Percentiles rank a stretch among this genome's conserved stretches.
These are phyloP conservation scores for Coelopa frigida DNA, from an alignment of 1,140 invertebrate species.

Conservation along the genomic window DNA sequence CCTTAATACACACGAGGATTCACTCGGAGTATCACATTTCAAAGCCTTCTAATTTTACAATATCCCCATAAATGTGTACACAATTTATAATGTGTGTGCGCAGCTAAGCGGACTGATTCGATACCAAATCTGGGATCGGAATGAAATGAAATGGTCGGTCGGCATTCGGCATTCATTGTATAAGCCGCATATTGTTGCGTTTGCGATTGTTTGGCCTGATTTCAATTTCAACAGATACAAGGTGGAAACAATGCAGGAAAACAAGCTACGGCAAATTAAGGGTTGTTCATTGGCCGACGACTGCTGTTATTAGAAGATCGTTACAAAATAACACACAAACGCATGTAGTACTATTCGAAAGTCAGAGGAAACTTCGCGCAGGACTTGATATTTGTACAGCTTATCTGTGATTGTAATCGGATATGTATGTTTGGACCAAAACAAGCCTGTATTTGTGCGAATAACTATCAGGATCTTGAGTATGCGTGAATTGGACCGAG, in stretches of 20 bases:
- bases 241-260: conserved; percentile 9
- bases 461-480: too few species aligned
- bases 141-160: neutral
- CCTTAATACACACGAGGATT: too few species aligned
- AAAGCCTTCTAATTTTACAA: too few species aligned
- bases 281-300: too few species aligned
- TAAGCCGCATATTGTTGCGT: conserved; percentile 2
- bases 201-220: conserved; percentile 11
- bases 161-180: neutral
- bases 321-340: conserved; percentile 7
- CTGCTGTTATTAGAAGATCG: conserved; percentile 11
- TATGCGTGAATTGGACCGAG: too few species aligned
- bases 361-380: neutral
- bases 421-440: conserved; percentile 9
- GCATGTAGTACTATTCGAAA: neutral
- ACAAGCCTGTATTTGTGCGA: too few species aligned
- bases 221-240: conserved; percentile 6
- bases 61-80: too few species aligned
- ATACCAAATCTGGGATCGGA: neutral
- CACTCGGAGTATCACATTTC: too few species aligned
- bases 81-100: neutral
- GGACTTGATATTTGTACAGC: conserved; percentile 8
- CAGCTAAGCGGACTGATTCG: conserved; percentile 7
- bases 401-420: conserved; percentile 13
- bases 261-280: too few species aligned